These are phyloP conservation scores for Drosophila cognata DNA, from an alignment of 2,888 invertebrate species.

Conservation along the genomic window DNA sequence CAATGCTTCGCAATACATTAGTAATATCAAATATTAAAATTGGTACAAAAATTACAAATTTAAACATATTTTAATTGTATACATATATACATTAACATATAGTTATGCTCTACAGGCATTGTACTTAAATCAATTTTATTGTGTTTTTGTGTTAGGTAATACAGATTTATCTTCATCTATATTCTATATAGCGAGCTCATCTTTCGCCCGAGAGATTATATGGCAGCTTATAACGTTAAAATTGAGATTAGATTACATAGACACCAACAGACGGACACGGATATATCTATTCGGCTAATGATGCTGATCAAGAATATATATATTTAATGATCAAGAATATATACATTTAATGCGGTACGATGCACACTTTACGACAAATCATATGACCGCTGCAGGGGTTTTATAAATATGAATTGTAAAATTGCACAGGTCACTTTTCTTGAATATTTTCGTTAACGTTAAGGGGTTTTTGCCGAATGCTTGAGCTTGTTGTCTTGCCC, in stretches of 20 bases:
- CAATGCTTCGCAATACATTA: too few species aligned
- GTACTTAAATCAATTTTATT: not conserved
- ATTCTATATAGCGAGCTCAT: not conserved
- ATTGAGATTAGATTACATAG: not conserved
- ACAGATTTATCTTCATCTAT: not conserved
- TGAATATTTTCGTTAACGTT: not conserved
- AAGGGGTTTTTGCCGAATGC: not conserved
- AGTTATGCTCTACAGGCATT: not conserved
- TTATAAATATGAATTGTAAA: not conserved
- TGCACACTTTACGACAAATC: too few species aligned
- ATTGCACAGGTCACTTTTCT: not conserved
- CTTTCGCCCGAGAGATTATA: not conserved
- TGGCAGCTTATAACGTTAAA: not conserved
- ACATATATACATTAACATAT: not conserved
- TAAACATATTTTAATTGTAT: not conserved
- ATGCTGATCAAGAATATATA: not conserved
- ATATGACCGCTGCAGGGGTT: not conserved
- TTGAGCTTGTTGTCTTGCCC: not conserved
- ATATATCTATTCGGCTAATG: not conserved
- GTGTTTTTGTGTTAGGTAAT: not conserved
- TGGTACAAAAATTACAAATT: not conserved
- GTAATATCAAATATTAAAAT: not conserved
- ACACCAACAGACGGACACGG: not conserved
- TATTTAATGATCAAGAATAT: not conserved
- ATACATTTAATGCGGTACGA: not conserved